A percentile compares a stretch with the other conserved stretches of the same genome.
These are phyloP conservation scores for Ichneumon xanthorius DNA, from an alignment of 2,888 invertebrate genomes.

Conservation along the genomic window DNA sequence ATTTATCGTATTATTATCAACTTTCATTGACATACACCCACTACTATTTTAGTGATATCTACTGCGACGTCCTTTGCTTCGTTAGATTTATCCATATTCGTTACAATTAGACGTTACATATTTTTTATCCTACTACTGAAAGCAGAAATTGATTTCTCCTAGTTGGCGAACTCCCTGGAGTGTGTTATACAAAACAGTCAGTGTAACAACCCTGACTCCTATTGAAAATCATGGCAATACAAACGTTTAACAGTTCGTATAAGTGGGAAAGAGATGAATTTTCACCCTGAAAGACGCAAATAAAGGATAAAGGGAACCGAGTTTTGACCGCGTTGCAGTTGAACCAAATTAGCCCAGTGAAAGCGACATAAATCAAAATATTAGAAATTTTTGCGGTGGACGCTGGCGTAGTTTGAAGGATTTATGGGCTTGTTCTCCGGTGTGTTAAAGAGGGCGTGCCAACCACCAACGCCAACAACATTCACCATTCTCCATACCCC, in stretches of 20 bases:
- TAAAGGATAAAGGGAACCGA: constrained; percentile 79
- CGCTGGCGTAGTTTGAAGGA: constrained; percentile 79
- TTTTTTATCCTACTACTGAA: neutral
- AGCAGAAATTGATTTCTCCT: neutral
- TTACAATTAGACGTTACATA: neutral
- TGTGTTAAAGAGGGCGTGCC: constrained; percentile 76
- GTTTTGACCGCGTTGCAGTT: constrained; percentile 51
- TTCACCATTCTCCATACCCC: constrained; percentile 69
- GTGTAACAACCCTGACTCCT: constrained; percentile 47
- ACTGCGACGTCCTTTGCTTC: constrained; percentile 10
- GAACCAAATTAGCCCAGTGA: constrained; percentile 82
- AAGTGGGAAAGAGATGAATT: constrained; percentile 59
- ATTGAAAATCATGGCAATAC: constrained; percentile 53
- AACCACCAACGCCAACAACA: constrained; percentile 69
- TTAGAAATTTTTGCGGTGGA: constrained; percentile 81
- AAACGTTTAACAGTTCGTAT: neutral
- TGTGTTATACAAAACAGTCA: constrained; percentile 54
- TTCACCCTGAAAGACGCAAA: constrained; percentile 82
- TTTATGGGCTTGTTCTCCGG: constrained; percentile 79
- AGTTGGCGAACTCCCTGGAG: constrained; percentile 17
- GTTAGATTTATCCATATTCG: constrained; percentile 27
- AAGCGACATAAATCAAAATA: constrained; percentile 84
- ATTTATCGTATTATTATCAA: constrained; percentile 60
- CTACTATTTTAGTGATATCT: constrained; percentile 29
- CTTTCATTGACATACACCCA: constrained; percentile 71